Base-by-base conservation (phyloP, 2,888 invertebrate genomes). In the Thalpophila matura region DNA sequence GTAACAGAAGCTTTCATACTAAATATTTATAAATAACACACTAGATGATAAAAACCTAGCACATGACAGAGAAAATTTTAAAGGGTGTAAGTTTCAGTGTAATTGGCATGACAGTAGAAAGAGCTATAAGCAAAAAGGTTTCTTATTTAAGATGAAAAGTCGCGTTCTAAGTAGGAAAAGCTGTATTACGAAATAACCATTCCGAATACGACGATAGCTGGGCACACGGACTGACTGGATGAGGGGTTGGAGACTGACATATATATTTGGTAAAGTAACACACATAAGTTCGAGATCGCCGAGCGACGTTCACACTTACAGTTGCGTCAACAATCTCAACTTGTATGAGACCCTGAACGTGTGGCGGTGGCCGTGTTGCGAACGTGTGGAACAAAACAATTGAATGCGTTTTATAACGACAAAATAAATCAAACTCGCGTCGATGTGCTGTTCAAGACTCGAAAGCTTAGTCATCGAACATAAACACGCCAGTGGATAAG, bases 241-340 rank as follows among this genome's bases (percentile, higher is more conserved):
- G 85, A 85, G 88, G 80, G 88, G 81, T 78, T 84, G 83, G 82
- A 84, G 77, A 81, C 80, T 86, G 87, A 92, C 90, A 93, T 85
- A 89, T 81, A 88, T 82, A 85, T 84, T 87, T 86, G 85, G 85
- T 89, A 91, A 91, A 86, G 82, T 88, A 90, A 93, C 93, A 94
- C 94, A 94, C 89, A 93, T 86, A 92, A 84, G 84, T 88, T 88
- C 82, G 89, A 88, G 86, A 88, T 88, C 87, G 90, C 83, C 86
- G 86, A 86, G 84, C 84, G 88, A 85, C 85, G 84, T 81, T 85
- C 89, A 87, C 85, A 96, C 96, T 96, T 95, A 96, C 96, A 95
- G 93, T 95, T 86, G 95, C 89, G 80, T 95, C 89, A 88, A 94
- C 87, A 90, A 94, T 92, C 89, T 94, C 94, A 93, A 94, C 95